Evolutionary conservation across 1,140 invertebrate species (phyloP).

Genomic region (Wasmannia auropunctata): DNA sequence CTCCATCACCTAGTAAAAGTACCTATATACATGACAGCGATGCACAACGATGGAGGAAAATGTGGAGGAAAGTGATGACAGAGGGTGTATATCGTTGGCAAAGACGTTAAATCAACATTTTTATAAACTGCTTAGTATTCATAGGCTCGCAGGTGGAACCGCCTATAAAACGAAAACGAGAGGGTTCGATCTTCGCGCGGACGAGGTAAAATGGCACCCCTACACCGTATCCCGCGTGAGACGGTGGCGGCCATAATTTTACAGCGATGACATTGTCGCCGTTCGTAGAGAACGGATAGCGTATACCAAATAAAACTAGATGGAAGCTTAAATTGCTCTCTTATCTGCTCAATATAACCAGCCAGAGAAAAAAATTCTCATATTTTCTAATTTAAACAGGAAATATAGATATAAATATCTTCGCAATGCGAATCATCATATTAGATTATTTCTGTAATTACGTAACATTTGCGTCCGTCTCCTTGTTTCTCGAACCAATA

Average conservation of each 20-base stretch:
- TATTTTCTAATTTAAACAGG: conserved; percentile 12
- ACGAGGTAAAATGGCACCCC: conserved; percentile 57
- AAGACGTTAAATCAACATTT: conserved; percentile 84
- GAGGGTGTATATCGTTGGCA: conserved; percentile 69
- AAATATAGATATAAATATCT: not conserved
- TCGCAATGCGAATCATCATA: no score
- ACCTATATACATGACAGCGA: conserved; percentile 47
- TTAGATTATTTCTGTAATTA: not conserved
- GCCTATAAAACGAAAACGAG: conserved; percentile 74
- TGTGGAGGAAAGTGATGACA: conserved; percentile 28
- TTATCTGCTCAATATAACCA: not conserved
- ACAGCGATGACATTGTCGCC: conserved; percentile 76
- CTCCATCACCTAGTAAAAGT: not conserved
- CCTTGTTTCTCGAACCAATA: not conserved
- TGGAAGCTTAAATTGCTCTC: conserved; percentile 16
- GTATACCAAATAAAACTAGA: conserved; percentile 43
- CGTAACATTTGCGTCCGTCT: no score
- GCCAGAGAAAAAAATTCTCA: not conserved
- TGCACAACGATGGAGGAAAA: conserved; percentile 17
- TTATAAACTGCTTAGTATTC: conserved; percentile 85
- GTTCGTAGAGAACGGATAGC: conserved; percentile 24
- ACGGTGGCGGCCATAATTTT: conserved; percentile 75
- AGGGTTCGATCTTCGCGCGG: conserved; percentile 72
- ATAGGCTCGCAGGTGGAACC: conserved; percentile 78
- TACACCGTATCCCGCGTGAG: conserved; percentile 25